Evolutionary conservation across 2,888 invertebrate genomes (phyloP).

Genomic region (Epirrhoe tristata): DNA sequence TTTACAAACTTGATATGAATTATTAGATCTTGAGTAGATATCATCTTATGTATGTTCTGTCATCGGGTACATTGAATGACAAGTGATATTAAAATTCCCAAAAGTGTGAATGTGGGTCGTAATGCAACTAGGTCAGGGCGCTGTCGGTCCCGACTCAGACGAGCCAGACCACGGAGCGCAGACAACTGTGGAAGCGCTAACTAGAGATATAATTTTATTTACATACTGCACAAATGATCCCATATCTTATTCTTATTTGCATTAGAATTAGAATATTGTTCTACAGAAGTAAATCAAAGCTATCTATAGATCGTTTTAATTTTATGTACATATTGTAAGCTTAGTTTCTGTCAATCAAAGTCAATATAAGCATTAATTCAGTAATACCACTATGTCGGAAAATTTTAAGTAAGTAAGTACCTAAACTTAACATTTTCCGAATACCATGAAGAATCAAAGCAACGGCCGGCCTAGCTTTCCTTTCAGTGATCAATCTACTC

Average conservation of each 20-base stretch:
- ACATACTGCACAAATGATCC: slow-evolving; percentile 1
- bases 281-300: no score
- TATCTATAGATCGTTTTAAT: no score
- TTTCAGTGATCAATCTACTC: no score
- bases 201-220: slow-evolving; percentile 23
- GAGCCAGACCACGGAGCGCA: slow-evolving; percentile 26
- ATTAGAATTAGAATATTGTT: no score
- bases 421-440: no score
- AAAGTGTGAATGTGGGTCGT: slow-evolving; percentile 66
- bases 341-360: no score
- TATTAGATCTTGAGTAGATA: neutral
- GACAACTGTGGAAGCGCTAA: slow-evolving; percentile 19
- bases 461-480: no score
- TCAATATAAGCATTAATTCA: no score
- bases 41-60: slow-evolving; percentile 21
- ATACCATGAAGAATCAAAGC: no score
- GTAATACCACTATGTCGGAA: no score
- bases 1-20: neutral
- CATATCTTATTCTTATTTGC: neutral
- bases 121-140: slow-evolving; percentile 71
- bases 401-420: no score
- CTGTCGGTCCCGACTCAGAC: slow-evolving; percentile 38
- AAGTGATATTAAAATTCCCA: slow-evolving; percentile 45
- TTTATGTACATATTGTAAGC: neutral
- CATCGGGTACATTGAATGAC: slow-evolving; percentile 38